Percentiles rank a stretch among this genome's conserved stretches.
Conservation (phyloP, 2,797 vertebrate genomes). For the Falco rusticolus region DNA sequence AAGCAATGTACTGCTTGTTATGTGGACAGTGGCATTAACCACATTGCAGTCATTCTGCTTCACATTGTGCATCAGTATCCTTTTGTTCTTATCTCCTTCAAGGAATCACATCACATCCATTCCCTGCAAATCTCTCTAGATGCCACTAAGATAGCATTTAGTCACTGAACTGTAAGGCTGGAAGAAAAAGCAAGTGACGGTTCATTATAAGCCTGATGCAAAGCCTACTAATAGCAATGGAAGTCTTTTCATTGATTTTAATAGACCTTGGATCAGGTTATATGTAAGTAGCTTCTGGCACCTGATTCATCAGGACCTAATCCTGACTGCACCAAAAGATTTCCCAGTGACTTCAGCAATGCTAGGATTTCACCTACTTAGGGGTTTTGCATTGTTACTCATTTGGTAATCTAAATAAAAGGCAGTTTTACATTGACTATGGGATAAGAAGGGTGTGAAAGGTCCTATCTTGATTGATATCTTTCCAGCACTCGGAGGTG, state of each 20-base stretch:
- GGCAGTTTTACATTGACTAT: neutral
- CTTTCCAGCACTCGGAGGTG: neutral
- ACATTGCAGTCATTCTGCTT: neutral
- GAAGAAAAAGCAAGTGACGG: neutral
- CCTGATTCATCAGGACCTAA: neutral
- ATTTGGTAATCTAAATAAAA: neutral
- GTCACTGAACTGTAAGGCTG: neutral
- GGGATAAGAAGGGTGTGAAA: neutral
- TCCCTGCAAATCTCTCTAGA: neutral
- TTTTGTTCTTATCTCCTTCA: neutral
- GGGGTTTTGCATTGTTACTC: neutral
- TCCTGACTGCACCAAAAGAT: neutral
- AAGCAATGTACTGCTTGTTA: neutral
- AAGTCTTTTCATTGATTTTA: neutral
- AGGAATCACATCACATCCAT: neutral
- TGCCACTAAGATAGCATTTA: neutral
- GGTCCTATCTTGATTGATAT: neutral
- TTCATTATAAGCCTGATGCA: neutral
- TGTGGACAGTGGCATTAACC: neutral
- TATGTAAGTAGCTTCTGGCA: neutral
- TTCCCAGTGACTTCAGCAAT: neutral
- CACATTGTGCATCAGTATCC: neutral
- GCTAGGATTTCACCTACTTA: neutral
- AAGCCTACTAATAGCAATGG: neutral
- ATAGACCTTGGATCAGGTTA: neutral